Evolutionary conservation across 2,888 invertebrate species (phyloP), one percentile per base, ranked within the genome.

Genomic region (Salticus scenicus): DNA sequence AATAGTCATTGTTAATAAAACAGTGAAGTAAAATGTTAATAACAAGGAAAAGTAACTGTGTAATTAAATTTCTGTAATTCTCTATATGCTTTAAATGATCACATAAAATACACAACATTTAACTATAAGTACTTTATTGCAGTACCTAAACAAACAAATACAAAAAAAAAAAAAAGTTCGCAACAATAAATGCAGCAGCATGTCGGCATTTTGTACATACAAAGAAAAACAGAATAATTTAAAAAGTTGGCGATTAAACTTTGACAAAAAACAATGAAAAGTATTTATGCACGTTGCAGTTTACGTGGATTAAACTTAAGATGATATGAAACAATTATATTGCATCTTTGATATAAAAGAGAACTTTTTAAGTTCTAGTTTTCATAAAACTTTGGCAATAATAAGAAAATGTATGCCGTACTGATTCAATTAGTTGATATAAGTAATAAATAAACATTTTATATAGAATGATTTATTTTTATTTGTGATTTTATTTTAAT

Each of bases 141-240:
- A 72, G 71, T 79, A 79, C 79, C 70, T 75, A 64, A 71, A n/a
- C n/a, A n/a, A 70, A 57, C 57, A 57, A 57, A 57, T 24, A 57
- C 24, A 24, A 24, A 24, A 71, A n/a, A 42, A 82, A n/a, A n/a
- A n/a, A 82, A 82, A 75, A 75, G 70, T 67, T 73, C 63, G 70
- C 69, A 82, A 82, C 81, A 81, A 24, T 82, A 64, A 72, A 72
- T 47, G 73, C 63, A 82, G 41, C 41, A 69, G 70, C 37, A 57
- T n/a, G n/a, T n/a, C 17, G 70, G 42, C 47, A 69, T 75, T 74
- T 81, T 31, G 70, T 75, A 82, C 81, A 82, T 33, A 70, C n/a
- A n/a, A n/a, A 67, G 74, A 33, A 20, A 41, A 69, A 51, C 63
- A 75, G 57, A 82, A 79, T 79, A 79, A 79, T 67, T 79, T 79